Evolutionary conservation across 1,140 invertebrate genomes (phyloP), one percentile per base, ranked within the genome.

Genomic region (Leptinotarsa defecta): DNA sequence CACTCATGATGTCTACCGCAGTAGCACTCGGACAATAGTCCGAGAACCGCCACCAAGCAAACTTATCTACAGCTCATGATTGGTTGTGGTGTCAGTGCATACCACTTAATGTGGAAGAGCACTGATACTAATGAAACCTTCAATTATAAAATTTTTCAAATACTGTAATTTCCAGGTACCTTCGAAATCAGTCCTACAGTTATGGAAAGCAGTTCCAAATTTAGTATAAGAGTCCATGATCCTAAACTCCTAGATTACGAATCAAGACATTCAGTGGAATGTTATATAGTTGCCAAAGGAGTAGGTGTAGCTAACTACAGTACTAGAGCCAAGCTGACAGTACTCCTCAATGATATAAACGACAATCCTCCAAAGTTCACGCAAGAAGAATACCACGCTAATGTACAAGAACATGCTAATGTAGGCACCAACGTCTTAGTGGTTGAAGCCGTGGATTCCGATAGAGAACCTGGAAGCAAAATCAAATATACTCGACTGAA

Each of bases 111-210:
- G 34, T 11, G 34, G 8, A 11, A 43, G 34, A 43, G 34, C 8
- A 43, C 34, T 34, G 6, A 34, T 34, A 6, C 6, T 8, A 43
- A 43, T 43, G 34, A 43, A 43, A 43, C 34, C 34, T 11, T 43
- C 34, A 43, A 11, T 11, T 43, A 63, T 17, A 63, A 19, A 63
- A 63, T 4, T 13, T 6, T 13, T n/a, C 3, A 71, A 13, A 71
- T 20, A 71, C 8, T 22, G 11, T 43, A 11, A 49, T 73, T 69
- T 69, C 5, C 24, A 74, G 92, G 92, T 19, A 95, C 94, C 3
- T 97, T 97, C 84, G 93, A 96, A 84, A 92, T 97, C 69, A 89
- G 90, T n/a, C 96, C 96, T 0, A 91, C 91, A n/a, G 93, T 95
- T n/a, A 94, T 93, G 0, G 92, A 95, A 84, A 90, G 93, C 68